These are phyloP conservation scores for Chelonus insularis DNA, from an alignment of 1,140 invertebrate species.

Conservation along the genomic window DNA sequence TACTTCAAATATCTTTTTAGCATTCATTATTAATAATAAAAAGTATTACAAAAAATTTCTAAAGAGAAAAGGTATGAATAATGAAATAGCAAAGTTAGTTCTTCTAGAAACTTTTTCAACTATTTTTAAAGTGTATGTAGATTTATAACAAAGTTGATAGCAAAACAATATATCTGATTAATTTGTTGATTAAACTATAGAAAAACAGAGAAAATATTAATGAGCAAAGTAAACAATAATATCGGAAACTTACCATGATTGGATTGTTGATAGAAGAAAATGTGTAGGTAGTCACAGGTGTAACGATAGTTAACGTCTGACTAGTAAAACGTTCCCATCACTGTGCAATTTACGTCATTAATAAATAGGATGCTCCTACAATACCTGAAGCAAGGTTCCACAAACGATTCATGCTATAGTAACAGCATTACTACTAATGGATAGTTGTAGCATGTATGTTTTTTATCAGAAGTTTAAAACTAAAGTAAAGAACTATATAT, in stretches of 20 bases:
- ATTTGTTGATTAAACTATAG: too few species aligned
- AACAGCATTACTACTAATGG: not conserved
- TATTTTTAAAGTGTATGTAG: too few species aligned
- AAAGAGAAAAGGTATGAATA: too few species aligned
- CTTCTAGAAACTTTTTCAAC: too few species aligned
- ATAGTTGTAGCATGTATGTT: not conserved
- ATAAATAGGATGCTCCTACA: slow-evolving; percentile 22
- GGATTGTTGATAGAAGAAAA: not conserved
- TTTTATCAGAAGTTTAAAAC: not conserved
- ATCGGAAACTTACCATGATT: not conserved
- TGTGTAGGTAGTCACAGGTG: slow-evolving; percentile 6
- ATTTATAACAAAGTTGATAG: too few species aligned
- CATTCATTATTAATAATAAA: too few species aligned
- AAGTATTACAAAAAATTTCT: too few species aligned
- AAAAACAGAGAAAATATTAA: not conserved
- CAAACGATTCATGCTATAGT: slow-evolving; percentile 19
- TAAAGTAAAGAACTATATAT: not conserved
- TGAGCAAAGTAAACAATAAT: too few species aligned
- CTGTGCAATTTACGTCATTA: slow-evolving; percentile 17
- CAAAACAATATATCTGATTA: too few species aligned
- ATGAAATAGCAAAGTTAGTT: too few species aligned
- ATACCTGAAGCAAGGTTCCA: slow-evolving; percentile 4
- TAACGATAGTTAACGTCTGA: slow-evolving; percentile 1
- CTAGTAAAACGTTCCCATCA: slow-evolving; percentile 16
- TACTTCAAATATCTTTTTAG: too few species aligned